phyloP scores from a whole-genome alignment of 2,888 invertebrate genomes.

The Brachylomia viminalis region DNA sequence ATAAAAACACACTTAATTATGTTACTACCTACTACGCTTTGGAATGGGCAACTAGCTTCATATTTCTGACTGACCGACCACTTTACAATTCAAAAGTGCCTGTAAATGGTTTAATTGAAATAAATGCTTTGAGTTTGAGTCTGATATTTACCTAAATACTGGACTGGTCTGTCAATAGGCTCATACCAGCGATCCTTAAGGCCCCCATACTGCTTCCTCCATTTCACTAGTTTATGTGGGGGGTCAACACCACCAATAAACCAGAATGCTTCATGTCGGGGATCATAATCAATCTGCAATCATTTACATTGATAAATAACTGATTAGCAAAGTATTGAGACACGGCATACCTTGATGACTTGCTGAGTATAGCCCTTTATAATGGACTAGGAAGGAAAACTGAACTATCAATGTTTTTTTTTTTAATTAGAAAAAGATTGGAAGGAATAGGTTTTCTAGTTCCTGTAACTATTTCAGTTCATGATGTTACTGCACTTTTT shows the following conservation, averaged over 20 bases:
- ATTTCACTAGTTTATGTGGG: slow-evolving; percentile 82
- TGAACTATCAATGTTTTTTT: no score
- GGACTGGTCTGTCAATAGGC: slow-evolving; percentile 92
- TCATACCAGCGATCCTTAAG: slow-evolving; percentile 87
- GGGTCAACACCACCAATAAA: slow-evolving; percentile 93
- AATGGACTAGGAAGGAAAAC: no score
- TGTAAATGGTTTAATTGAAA: no score
- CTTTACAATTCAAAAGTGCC: no score
- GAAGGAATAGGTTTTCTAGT: neutral
- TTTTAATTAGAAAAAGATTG: neutral
- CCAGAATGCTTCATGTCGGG: slow-evolving; percentile 97
- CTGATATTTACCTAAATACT: slow-evolving; percentile 92
- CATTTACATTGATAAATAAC: slow-evolving; percentile 3
- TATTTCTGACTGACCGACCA: no score
- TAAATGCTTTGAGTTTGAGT: no score
- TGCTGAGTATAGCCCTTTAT: neutral
- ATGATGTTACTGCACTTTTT: no score
- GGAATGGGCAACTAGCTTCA: no score
- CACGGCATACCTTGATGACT: neutral
- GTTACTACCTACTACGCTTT: no score
- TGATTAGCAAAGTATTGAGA: neutral
- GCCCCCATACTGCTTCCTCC: slow-evolving; percentile 82
- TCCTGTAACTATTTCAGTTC: neutral
- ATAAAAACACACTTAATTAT: neutral
- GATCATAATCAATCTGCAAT: slow-evolving; percentile 93